Conservation (phyloP, 2,888 invertebrate species). For the Flabesymbios commensalis region DNA sequence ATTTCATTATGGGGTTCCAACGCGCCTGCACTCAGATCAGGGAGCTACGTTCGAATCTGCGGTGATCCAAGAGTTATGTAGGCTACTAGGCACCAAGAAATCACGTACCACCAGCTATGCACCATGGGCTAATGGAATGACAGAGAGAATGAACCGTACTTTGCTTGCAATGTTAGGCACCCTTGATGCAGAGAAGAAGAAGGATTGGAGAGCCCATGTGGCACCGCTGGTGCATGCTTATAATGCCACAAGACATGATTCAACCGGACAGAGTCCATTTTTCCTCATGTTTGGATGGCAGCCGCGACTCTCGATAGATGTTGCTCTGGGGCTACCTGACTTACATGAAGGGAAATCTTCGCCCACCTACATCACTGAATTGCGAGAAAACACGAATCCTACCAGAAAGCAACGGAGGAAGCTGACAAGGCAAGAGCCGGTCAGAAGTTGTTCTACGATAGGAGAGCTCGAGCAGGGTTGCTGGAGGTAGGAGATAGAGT, state of each 20-base stretch:
- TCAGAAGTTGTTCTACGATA: neutral
- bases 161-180: constrained; percentile 24
- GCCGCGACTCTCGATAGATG: constrained; percentile 16
- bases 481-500: constrained; percentile 19
- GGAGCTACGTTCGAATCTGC: constrained; percentile 23
- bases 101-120: constrained; percentile 26
- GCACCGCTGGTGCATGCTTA: constrained; percentile 19
- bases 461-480: neutral
- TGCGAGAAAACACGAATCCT: constrained; percentile 3
- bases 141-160: constrained; percentile 25
- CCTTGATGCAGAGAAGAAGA: constrained; percentile 15
- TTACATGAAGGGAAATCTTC: neutral
- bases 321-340: neutral
- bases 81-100: constrained; percentile 17
- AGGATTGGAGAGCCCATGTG: constrained; percentile 15
- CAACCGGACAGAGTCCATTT: constrained; percentile 20
- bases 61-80: constrained; percentile 25
- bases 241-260: constrained; percentile 22
- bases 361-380: neutral
- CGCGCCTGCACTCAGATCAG: constrained; percentile 21
- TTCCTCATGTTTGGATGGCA: constrained; percentile 24
- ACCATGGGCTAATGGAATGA: constrained; percentile 15
- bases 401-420: neutral
- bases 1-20: constrained; percentile 17
- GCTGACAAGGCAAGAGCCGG: neutral